These are phyloP conservation scores for Linepithema humile DNA, from an alignment of 1,140 invertebrate genomes.

Conservation along the genomic window DNA sequence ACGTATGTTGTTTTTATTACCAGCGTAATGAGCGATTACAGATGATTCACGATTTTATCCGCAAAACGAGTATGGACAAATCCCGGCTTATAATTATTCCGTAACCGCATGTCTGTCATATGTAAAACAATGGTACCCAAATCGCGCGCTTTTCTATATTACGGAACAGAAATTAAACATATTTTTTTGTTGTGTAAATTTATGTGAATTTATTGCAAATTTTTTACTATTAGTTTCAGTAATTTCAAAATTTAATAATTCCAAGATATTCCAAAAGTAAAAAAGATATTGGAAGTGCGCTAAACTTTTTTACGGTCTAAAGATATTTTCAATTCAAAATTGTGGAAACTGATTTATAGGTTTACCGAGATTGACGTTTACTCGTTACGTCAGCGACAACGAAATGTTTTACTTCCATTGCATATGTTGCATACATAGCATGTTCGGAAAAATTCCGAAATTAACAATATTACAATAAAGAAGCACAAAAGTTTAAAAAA, in stretches of 20 bases:
- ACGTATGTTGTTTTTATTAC: conserved; percentile 23
- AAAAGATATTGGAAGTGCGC: background rate
- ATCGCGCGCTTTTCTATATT: background rate
- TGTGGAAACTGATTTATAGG: background rate
- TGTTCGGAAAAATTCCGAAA: background rate
- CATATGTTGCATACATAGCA: background rate
- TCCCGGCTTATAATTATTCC: conserved; percentile 37
- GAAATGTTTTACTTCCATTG: conserved; percentile 22
- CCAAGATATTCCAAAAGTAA: background rate
- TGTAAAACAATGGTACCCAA: background rate
- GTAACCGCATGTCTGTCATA: background rate
- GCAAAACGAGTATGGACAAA: background rate
- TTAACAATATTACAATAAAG: background rate
- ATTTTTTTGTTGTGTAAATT: background rate
- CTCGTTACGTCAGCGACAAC: background rate
- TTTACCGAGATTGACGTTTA: background rate
- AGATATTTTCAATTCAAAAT: background rate
- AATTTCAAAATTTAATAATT: too few species aligned
- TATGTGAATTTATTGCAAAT: conserved; percentile 1
- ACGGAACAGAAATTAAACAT: background rate
- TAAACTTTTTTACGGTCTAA: background rate
- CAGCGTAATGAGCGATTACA: conserved; percentile 9
- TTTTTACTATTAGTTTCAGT: background rate
- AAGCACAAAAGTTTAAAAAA: background rate
- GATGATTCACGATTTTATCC: conserved; percentile 15